These are phyloP conservation scores for Trichogramma evanescens DNA, from an alignment of 2,888 invertebrate species.

Conservation along the genomic window DNA sequence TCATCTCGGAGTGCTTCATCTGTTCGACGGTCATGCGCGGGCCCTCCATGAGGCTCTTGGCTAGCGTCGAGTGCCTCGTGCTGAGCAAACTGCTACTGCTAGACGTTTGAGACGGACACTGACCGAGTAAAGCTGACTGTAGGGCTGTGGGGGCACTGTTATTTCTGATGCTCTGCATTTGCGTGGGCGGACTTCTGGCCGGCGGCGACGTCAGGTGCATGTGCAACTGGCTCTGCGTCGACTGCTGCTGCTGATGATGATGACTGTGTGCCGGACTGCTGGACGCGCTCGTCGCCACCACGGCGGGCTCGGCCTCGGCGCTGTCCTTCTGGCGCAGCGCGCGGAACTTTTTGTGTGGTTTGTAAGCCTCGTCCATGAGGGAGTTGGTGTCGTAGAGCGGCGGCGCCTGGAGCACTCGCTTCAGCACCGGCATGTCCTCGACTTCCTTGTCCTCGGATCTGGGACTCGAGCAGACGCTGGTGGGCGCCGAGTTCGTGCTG, in stretches of 20 bases:
- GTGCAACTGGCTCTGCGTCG: slow-evolving; percentile 50
- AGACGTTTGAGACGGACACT: slow-evolving; percentile 41
- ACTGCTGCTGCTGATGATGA: slow-evolving; percentile 43
- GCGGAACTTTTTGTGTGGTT: slow-evolving; percentile 92
- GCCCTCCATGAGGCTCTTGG: slow-evolving; percentile 86
- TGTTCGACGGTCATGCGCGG: slow-evolving; percentile 90
- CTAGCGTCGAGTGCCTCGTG: slow-evolving; percentile 82
- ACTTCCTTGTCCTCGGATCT: slow-evolving; percentile 75
- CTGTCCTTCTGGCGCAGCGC: slow-evolving; percentile 73
- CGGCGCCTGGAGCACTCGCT: slow-evolving; percentile 85
- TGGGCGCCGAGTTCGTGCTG: slow-evolving; percentile 57
- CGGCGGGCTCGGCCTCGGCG: slow-evolving; percentile 69
- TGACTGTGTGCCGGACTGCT: slow-evolving; percentile 50
- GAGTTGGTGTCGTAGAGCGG: slow-evolving; percentile 85
- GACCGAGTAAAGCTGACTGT: slow-evolving; percentile 43
- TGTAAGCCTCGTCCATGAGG: slow-evolving; percentile 90
- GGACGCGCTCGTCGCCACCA: slow-evolving; percentile 30
- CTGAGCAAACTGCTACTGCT: slow-evolving; percentile 57
- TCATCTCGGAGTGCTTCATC: slow-evolving; percentile 84
- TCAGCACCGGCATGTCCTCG: slow-evolving; percentile 88
- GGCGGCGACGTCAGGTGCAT: slow-evolving; percentile 48
- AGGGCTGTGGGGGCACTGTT: slow-evolving; percentile 24
- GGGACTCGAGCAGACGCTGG: slow-evolving; percentile 80
- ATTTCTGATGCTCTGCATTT: slow-evolving; percentile 48
- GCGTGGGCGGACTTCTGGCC: slow-evolving; percentile 51